These are phyloP conservation scores for Anthopleura sola DNA, from an alignment of 64 coral and sea anemone species.

Conservation along the genomic window DNA sequence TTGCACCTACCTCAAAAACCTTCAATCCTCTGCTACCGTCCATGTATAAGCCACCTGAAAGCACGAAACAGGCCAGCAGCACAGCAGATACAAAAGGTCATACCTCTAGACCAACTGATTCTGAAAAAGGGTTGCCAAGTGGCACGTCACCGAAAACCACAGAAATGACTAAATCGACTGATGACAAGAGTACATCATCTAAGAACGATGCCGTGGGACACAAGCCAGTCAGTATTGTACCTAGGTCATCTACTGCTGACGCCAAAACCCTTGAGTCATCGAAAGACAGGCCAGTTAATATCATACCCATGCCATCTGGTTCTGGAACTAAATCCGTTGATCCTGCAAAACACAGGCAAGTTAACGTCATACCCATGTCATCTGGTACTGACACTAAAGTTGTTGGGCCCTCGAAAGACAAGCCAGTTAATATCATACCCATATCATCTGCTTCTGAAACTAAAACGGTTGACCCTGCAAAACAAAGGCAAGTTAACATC, in stretches of 20 bases:
- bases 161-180: background rate
- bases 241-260: background rate
- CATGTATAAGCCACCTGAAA: background rate
- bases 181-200: background rate
- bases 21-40: background rate
- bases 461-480: background rate
- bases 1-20: conserved; percentile 25
- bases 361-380: background rate
- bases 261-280: background rate
- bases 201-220: background rate
- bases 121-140: background rate
- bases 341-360: background rate
- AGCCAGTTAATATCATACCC: background rate
- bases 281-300: no score
- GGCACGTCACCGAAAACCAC: background rate
- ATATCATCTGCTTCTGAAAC: background rate
- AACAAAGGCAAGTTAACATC: background rate
- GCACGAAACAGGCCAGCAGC: background rate
- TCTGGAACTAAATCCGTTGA: background rate
- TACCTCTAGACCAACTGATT: background rate
- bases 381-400: background rate
- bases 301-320: background rate
- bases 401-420: no score
- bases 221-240: background rate
- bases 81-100: background rate